These are phyloP conservation scores for Choloepus didactylus DNA, from an alignment of 2,797 vertebrate species.

Conservation along the genomic window DNA sequence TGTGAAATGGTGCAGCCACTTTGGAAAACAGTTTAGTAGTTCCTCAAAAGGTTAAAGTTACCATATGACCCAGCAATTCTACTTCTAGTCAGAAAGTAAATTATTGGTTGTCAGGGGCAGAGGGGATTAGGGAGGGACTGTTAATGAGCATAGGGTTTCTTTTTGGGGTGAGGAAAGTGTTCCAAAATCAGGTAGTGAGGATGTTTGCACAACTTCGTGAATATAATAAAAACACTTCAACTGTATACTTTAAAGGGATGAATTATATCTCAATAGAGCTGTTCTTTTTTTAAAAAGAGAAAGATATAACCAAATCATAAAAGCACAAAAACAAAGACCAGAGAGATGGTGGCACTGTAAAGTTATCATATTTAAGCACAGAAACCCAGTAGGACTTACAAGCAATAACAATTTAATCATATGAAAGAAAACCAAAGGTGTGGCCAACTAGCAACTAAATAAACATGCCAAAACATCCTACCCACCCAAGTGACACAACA, in stretches of 20 bases:
- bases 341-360: neutral
- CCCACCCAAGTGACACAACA: neutral
- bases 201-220: neutral
- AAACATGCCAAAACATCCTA: constrained; percentile 49
- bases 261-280: constrained; percentile 38
- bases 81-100: neutral
- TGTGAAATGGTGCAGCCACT: neutral
- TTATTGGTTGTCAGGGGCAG: neutral
- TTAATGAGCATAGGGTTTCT: neutral
- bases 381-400: constrained; percentile 37
- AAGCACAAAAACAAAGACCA: constrained; percentile 59
- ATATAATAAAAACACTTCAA: neutral
- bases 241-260: neutral
- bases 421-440: constrained; percentile 68
- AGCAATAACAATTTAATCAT: constrained; percentile 28
- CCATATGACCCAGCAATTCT: neutral
- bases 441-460: constrained; percentile 60
- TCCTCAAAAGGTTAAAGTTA: constrained; percentile 45
- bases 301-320: neutral
- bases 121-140: neutral
- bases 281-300: neutral
- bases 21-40: neutral
- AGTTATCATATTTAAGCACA: constrained; percentile 31
- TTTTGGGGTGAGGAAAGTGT: neutral
- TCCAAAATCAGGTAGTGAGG: neutral